Percentiles rank a stretch among this genome's conserved stretches.
Conservation (phyloP, 2,113 vertebrate genomes). For the Harpagus bidentatus region DNA sequence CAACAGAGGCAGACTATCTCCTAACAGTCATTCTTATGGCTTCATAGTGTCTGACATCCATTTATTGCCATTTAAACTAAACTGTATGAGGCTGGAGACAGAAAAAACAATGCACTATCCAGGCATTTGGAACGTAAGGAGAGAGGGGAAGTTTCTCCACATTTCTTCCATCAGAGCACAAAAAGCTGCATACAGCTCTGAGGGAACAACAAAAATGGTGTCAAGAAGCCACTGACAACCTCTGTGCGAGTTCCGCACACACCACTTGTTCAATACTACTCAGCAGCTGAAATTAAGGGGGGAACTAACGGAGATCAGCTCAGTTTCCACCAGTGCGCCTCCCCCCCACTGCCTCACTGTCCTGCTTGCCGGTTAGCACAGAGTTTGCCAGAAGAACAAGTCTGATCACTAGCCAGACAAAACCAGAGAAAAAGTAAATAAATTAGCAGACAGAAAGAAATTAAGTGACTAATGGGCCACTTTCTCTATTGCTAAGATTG, state of each 20-base stretch:
- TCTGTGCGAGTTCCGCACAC: neutral
- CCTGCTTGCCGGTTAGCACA: neutral
- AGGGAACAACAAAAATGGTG: neutral
- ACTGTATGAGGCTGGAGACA: neutral
- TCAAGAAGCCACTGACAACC: neutral
- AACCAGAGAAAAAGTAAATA: neutral
- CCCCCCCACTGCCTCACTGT: neutral
- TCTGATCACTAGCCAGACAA: neutral
- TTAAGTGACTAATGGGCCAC: neutral
- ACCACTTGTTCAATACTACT: neutral
- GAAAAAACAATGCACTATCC: neutral
- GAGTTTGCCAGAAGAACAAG: neutral
- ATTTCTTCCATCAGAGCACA: neutral
- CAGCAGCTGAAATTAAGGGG: neutral
- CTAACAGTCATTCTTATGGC: neutral
- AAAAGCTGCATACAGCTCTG: neutral
- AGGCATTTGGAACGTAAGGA: neutral
- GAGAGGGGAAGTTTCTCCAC: neutral
- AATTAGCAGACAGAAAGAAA: too few species aligned
- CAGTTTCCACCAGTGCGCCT: neutral
- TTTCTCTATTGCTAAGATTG: neutral
- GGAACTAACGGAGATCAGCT: neutral
- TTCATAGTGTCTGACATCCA: neutral
- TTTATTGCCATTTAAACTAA: neutral
- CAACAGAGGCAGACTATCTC: neutral